phyloP scores from a whole-genome alignment of 1,140 invertebrate genomes.

The Bicyclus anynana region DNA sequence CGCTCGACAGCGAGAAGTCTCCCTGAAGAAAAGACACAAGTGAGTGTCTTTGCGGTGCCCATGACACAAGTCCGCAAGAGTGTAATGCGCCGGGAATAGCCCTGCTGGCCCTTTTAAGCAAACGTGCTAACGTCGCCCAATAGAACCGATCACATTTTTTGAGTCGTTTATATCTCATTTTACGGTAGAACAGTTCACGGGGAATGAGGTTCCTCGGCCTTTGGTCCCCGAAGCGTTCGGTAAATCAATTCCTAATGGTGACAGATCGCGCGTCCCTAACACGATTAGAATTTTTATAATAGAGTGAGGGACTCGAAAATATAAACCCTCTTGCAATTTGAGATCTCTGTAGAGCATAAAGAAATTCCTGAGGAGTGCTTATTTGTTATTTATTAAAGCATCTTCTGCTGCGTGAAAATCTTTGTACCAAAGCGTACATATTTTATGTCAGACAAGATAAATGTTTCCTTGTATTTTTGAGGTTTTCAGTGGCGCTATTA shows the following conservation, averaged over 20 bases:
- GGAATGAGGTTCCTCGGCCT: slow-evolving; percentile 35
- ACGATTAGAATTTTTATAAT: too few species aligned
- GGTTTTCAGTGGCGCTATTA: neutral
- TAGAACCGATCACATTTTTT: slow-evolving; percentile 56
- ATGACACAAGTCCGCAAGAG: too few species aligned
- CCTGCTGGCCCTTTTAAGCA: too few species aligned
- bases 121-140: slow-evolving; percentile 27
- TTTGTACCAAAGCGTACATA: neutral
- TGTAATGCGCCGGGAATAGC: too few species aligned
- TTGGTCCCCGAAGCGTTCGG: slow-evolving; percentile 33
- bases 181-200: slow-evolving; percentile 53
- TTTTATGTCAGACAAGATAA: slow-evolving; percentile 1
- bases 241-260: slow-evolving; percentile 56
- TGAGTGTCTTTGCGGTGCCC: too few species aligned
- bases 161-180: slow-evolving; percentile 71
- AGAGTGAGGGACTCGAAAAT: too few species aligned
- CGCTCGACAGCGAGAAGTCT: too few species aligned
- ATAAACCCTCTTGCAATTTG: too few species aligned
- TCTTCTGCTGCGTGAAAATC: neutral
- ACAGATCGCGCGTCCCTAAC: slow-evolving; percentile 39
- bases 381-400: slow-evolving; percentile 3
- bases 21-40: too few species aligned
- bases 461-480: neutral
- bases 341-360: too few species aligned
- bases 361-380: neutral